These are phyloP conservation scores for Globia sparganii DNA, from an alignment of 2,888 invertebrate genomes.

Conservation along the genomic window DNA sequence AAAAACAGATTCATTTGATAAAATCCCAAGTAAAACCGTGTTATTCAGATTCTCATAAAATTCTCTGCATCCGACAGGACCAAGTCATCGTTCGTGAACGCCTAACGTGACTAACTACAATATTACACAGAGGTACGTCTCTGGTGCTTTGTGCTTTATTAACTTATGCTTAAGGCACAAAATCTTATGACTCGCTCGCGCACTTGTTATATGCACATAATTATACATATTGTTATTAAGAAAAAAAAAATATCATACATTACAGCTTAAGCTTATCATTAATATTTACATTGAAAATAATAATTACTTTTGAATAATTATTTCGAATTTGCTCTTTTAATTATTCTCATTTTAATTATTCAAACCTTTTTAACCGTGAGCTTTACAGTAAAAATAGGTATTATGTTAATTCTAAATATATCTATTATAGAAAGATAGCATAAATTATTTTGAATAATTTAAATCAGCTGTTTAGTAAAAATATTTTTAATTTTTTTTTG, in stretches of 20 bases:
- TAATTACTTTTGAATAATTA: constrained; percentile 26
- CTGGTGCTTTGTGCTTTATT: constrained; percentile 76
- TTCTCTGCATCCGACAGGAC: constrained; percentile 84
- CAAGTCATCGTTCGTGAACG: constrained; percentile 90
- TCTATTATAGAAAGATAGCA: not conserved
- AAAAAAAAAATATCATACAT: constrained; percentile 15
- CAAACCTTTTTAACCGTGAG: not conserved
- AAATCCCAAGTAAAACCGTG: constrained; percentile 1
- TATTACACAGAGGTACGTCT: constrained; percentile 84
- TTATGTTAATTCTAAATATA: not conserved
- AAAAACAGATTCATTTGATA: not conserved
- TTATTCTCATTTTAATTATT: constrained; percentile 15
- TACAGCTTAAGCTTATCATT: constrained; percentile 58
- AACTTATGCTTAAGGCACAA: constrained; percentile 68
- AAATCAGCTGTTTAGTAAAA: not conserved
- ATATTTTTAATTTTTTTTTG: not conserved
- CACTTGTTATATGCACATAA: constrained; percentile 58
- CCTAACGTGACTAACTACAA: constrained; percentile 84
- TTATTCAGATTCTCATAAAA: constrained; percentile 63
- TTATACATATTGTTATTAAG: constrained; percentile 7
- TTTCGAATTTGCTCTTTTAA: constrained; percentile 4
- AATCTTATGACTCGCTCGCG: constrained; percentile 64
- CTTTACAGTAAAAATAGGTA: not conserved
- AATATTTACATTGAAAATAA: not conserved
- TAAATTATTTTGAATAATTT: not conserved